Percentiles rank a stretch among this genome's conserved stretches.
These are phyloP conservation scores for Rosalia funebris DNA, from an alignment of 2,888 invertebrate genomes.

Conservation along the genomic window DNA sequence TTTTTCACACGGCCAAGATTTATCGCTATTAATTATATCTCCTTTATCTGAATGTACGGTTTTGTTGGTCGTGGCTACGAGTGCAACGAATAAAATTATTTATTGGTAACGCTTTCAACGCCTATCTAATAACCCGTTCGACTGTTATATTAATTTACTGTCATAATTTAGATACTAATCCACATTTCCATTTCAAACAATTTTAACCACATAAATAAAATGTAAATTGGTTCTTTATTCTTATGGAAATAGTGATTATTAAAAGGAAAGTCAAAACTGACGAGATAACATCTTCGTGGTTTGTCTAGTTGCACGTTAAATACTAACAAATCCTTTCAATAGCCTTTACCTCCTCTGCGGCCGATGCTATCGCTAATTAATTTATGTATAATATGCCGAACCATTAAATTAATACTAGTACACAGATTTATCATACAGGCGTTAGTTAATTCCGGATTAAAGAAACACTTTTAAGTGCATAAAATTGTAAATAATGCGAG, in stretches of 20 bases:
- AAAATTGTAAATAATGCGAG: no score
- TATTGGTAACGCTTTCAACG: conserved; percentile 41
- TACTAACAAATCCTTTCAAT: conserved; percentile 26
- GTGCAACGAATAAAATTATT: conserved; percentile 36
- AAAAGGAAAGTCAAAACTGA: conserved; percentile 32
- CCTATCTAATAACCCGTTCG: conserved; percentile 33
- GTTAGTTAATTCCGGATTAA: no score
- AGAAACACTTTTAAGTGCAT: no score
- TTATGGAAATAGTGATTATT: conserved; percentile 41
- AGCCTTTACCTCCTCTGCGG: not conserved
- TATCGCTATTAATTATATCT: conserved; percentile 55
- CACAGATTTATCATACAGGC: not conserved
- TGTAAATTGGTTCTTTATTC: conserved; percentile 42
- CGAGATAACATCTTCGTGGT: conserved; percentile 31
- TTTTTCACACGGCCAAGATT: conserved; percentile 52
- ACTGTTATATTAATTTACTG: conserved; percentile 30
- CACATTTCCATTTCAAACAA: conserved; percentile 39
- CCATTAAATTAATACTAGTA: conserved; percentile 5
- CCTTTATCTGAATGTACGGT: conserved; percentile 36
- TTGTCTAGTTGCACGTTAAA: conserved; percentile 28
- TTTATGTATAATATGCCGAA: conserved; percentile 14
- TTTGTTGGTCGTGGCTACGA: conserved; percentile 32
- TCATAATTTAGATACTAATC: conserved; percentile 38
- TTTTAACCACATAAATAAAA: conserved; percentile 35
- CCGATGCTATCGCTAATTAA: conserved; percentile 14